Base-by-base conservation (phyloP, 2,888 invertebrate genomes). In the Plemyria rubiginata region DNA sequence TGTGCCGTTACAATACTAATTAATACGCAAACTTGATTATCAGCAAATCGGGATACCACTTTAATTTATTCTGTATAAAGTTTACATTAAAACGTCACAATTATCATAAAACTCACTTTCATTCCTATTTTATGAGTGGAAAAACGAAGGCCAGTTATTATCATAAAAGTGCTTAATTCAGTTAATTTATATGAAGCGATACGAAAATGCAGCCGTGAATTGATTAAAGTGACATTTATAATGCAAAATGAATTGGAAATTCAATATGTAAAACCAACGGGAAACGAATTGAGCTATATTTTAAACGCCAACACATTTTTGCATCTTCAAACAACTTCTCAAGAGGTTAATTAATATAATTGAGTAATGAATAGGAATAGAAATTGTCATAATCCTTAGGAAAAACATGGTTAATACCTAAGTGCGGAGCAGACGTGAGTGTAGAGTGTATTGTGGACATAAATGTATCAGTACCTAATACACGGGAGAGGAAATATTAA, bases 211-310 rank as follows among this genome's bases (percentile, higher is more conserved):
- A 73, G 73, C 72, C 67, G 69, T 73, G 78, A 80, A 85, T 83
- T 84, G 79, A 86, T 84, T 83, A 80, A 76, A 66, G 71, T 68
- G 72, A 76, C 75, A 78, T 78, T 85, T 51, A 51, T 58, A 50
- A 55, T 52, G 53, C 60, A 53, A 60, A 81, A 84, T 81, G 76
- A 84, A 86, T 83, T 81, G 80, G 77, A 80, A 79, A 52, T 28
- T 29, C 13, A 49, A 49, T n/a, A 80, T 79, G 78, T 78, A 77
- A 77, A 76, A 70, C 73, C 72, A 71, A 75, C 67, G 73, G 75
- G 36, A 56, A 62, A 66, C 59, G 43, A 64, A 67, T 52, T 50
- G 29, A 53, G 28, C 28, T 29, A 53, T 6, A 43, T n/a, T 15
- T 32, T 32, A 32, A 8, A 8, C 11, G 3, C 36, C 36, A 38